These are phyloP conservation scores for Gryllus bimaculatus DNA, from an alignment of 1,140 invertebrate genomes.

Conservation along the genomic window DNA sequence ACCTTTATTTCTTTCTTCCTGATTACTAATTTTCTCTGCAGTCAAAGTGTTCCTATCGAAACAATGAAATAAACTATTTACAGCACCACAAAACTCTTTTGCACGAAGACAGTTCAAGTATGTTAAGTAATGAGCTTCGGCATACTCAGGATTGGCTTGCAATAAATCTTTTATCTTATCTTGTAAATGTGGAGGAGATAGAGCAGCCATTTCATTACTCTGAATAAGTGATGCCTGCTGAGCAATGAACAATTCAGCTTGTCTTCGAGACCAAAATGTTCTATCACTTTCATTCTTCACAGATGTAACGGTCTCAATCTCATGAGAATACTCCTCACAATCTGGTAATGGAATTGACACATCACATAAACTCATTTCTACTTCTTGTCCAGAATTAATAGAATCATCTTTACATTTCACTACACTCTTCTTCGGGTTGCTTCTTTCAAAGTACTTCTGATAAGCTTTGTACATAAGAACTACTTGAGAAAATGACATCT, in stretches of 20 bases:
- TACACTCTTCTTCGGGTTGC: conserved; percentile 24
- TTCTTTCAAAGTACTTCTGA: conserved; percentile 49
- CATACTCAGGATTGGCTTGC: conserved; percentile 66
- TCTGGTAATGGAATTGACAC: conserved; percentile 31
- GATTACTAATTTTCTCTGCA: conserved; percentile 33
- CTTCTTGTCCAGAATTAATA: conserved; percentile 14
- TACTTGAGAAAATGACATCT: conserved; percentile 70
- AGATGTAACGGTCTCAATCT: conserved; percentile 18
- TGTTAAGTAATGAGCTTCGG: conserved; percentile 81
- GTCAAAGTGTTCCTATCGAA: conserved; percentile 61
- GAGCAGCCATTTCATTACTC: conserved; percentile 67
- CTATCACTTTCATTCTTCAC: conserved; percentile 36
- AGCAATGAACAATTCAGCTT: conserved; percentile 78
- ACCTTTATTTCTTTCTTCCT: conserved; percentile 59
- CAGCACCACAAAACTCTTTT: conserved; percentile 76
- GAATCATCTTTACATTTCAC: conserved; percentile 10
- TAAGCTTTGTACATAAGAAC: conserved; percentile 57
- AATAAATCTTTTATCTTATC: conserved; percentile 66
- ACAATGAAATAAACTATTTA: conserved; percentile 74
- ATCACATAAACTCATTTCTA: conserved; percentile 20
- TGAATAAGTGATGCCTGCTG: conserved; percentile 72
- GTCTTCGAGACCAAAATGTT: conserved; percentile 64
- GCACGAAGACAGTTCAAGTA: conserved; percentile 81
- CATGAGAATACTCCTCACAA: conserved; percentile 7
- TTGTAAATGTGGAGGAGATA: conserved; percentile 66